These are phyloP conservation scores for Nanorana parkeri DNA, from an alignment of 2,113 vertebrate genomes.

Conservation along the genomic window DNA sequence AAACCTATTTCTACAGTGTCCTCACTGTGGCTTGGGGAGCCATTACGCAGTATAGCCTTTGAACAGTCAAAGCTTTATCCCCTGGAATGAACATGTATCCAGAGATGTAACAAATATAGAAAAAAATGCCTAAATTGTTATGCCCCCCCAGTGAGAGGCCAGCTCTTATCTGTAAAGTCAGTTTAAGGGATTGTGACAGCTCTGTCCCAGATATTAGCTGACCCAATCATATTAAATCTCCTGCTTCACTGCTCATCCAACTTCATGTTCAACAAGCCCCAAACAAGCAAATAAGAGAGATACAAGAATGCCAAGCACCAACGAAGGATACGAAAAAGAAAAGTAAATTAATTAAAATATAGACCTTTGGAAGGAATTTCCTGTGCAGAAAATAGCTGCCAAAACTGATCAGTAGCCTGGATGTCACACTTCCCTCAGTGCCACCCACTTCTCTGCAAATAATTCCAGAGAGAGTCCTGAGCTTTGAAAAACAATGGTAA, in stretches of 20 bases:
- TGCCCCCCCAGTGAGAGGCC: conserved; percentile 50
- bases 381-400: conserved; percentile 58
- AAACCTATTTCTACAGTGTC: conserved; percentile 36
- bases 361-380: conserved; percentile 59
- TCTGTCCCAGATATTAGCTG: conserved; percentile 71
- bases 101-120: conserved; percentile 18
- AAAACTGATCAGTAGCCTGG: conserved; percentile 20
- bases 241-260: conserved; percentile 65
- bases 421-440: conserved; percentile 13
- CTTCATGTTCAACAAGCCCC: conserved; percentile 65
- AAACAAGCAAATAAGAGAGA: conserved; percentile 62
- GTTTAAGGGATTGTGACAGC: conserved; percentile 57
- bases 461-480: conserved; percentile 31
- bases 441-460: conserved; percentile 30
- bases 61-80: conserved; percentile 42
- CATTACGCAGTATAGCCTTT: conserved; percentile 22
- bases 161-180: conserved; percentile 56
- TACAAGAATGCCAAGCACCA: conserved; percentile 37
- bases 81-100: conserved; percentile 42
- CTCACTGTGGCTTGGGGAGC: conserved; percentile 29
- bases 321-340: conserved; percentile 51
- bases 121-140: conserved; percentile 50
- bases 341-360: conserved; percentile 58
- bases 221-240: conserved; percentile 69
- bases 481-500: conserved; percentile 12